These are phyloP conservation scores for Petrocephalus zakoni DNA, from an alignment of 2,113 vertebrate species.

Conservation along the genomic window DNA sequence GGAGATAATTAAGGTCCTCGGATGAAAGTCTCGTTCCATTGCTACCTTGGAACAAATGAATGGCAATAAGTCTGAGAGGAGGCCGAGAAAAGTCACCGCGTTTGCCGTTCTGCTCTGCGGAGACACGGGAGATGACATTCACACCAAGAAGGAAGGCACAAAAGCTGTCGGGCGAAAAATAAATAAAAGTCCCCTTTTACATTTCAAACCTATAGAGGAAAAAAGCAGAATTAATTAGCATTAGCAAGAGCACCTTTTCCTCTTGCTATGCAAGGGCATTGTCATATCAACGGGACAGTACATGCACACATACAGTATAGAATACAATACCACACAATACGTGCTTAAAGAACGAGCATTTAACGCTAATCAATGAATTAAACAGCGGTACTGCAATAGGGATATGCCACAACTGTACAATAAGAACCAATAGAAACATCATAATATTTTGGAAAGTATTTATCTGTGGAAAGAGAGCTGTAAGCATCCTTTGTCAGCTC, in stretches of 20 bases:
- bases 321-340: background rate
- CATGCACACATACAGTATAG: background rate
- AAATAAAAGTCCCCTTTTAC: background rate
- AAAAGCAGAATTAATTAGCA: slow-evolving; percentile 15
- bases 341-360: background rate
- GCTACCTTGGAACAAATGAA: slow-evolving; percentile 5
- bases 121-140: slow-evolving; percentile 1
- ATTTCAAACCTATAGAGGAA: background rate
- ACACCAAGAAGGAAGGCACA: background rate
- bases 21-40: slow-evolving; percentile 1
- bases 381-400: background rate
- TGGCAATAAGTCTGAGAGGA: slow-evolving; percentile 9
- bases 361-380: background rate
- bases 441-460: background rate
- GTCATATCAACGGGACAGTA: background rate
- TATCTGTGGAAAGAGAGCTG: background rate
- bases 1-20: slow-evolving; percentile 4
- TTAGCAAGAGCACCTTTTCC: slow-evolving; percentile 7
- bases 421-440: background rate
- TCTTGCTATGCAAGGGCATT: background rate
- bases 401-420: background rate
- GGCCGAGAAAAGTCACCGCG: background rate
- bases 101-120: background rate
- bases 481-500: background rate
- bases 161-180: background rate